phyloP scores from a whole-genome alignment of 1,140 invertebrate genomes.

The Ladona fulva region DNA sequence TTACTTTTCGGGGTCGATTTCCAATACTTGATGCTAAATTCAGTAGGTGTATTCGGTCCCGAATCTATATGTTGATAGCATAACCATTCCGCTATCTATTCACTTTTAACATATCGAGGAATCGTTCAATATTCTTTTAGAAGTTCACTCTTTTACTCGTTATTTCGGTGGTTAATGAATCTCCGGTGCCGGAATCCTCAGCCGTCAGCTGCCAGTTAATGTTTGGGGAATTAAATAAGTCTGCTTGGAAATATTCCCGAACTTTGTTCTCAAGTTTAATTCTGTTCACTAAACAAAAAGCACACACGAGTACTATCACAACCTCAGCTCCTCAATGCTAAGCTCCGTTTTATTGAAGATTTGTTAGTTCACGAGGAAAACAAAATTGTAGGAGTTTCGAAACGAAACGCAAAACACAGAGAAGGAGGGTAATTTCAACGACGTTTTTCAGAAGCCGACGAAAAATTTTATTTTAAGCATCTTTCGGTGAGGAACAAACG shows the following conservation, averaged over 20 bases:
- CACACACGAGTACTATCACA: conserved; percentile 23
- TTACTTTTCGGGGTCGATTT: no score
- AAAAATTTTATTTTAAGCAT: conserved; percentile 7
- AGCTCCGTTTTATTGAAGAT: conserved; percentile 20
- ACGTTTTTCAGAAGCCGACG: background rate
- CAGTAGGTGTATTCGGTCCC: no score
- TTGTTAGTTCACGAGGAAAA: background rate
- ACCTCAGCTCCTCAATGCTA: conserved; percentile 23
- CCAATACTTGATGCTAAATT: no score
- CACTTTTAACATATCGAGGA: no score
- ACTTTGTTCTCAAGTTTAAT: conserved; percentile 16
- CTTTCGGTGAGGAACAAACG: background rate
- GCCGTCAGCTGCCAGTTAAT: background rate
- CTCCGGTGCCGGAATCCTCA: no score
- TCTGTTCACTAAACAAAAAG: conserved; percentile 19
- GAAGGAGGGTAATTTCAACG: background rate
- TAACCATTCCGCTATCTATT: no score
- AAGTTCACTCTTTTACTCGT: no score
- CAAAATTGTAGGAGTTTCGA: background rate
- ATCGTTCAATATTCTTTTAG: no score
- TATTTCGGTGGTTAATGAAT: no score
- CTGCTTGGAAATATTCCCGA: conserved; percentile 17
- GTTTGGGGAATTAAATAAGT: background rate
- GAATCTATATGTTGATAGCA: no score
- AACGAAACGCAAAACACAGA: background rate